phyloP scores from a whole-genome alignment of 2,113 vertebrate species.

The Scomber scombrus region DNA sequence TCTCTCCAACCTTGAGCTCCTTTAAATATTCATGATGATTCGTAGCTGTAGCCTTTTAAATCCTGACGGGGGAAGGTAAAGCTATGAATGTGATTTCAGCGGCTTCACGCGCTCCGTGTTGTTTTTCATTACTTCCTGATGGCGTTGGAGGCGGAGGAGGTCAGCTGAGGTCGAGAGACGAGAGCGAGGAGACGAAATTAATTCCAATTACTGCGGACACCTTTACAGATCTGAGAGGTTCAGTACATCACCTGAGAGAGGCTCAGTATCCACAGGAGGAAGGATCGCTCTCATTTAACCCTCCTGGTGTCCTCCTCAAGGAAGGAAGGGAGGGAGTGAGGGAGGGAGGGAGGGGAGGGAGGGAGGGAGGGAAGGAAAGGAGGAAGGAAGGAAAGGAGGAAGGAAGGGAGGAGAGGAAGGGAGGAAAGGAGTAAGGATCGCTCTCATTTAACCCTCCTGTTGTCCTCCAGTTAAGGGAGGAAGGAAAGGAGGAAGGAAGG shows the following conservation, averaged over 20 bases:
- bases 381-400: no score
- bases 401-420: no score
- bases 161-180: not conserved
- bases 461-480: no score
- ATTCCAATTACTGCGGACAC: conserved; percentile 33
- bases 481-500: no score
- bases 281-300: conserved; percentile 19
- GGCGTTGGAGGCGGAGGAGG: not conserved
- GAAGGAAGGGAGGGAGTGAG: no score
- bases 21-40: conserved; percentile 37
- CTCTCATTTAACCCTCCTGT: no score
- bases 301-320: no score
- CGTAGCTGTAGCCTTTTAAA: not conserved
- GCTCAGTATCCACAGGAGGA: conserved; percentile 8
- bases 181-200: not conserved
- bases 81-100: conserved; percentile 22
- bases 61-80: not conserved
- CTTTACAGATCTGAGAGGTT: conserved; percentile 10
- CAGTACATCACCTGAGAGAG: conserved; percentile 8
- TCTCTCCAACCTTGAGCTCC: no score
- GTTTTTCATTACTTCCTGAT: conserved; percentile 42
- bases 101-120: not conserved
- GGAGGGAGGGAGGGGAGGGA: no score
- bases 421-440: no score
- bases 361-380: no score